Percentiles rank a stretch among this genome's conserved stretches.
These are phyloP conservation scores for Heteropelma amictum DNA, from an alignment of 2,888 invertebrate genomes.

Conservation along the genomic window DNA sequence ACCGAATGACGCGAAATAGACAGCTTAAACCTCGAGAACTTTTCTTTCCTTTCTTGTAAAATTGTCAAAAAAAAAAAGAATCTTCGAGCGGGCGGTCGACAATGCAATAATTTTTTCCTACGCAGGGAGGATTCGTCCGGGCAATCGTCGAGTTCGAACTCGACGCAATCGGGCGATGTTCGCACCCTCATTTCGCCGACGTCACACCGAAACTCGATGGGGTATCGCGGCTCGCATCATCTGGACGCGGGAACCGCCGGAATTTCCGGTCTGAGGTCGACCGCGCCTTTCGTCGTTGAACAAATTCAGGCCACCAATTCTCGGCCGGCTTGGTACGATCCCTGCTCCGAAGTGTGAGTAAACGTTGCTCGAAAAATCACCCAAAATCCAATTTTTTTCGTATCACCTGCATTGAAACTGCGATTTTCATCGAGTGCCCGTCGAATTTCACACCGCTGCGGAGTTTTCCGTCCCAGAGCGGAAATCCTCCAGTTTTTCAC, in stretches of 20 bases:
- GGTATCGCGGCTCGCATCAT: constrained; percentile 62
- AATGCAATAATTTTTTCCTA: not conserved
- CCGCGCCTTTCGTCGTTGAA: constrained; percentile 74
- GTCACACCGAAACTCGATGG: constrained; percentile 51
- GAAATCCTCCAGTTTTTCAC: too few relatives aligned
- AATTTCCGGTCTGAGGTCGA: constrained; percentile 32
- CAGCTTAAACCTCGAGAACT: too few relatives aligned
- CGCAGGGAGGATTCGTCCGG: constrained; percentile 61
- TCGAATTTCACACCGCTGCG: too few relatives aligned
- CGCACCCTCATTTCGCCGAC: constrained; percentile 65
- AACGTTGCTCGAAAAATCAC: constrained; percentile 31
- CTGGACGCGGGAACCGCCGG: constrained; percentile 60
- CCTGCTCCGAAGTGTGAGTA: constrained; percentile 79
- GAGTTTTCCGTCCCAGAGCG: too few relatives aligned
- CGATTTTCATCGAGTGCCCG: too few relatives aligned
- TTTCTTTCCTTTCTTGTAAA: too few relatives aligned
- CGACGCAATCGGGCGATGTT: constrained; percentile 58
- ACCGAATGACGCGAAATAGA: too few relatives aligned
- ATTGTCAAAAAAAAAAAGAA: too few relatives aligned
- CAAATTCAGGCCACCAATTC: constrained; percentile 77
- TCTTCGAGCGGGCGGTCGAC: too few relatives aligned
- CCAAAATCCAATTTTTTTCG: not conserved
- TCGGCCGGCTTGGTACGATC: constrained; percentile 81
- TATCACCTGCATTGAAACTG: not conserved
- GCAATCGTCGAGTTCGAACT: constrained; percentile 23